These are phyloP conservation scores for Temnothorax nylanderi DNA, from an alignment of 1,140 invertebrate genomes.

Conservation along the genomic window DNA sequence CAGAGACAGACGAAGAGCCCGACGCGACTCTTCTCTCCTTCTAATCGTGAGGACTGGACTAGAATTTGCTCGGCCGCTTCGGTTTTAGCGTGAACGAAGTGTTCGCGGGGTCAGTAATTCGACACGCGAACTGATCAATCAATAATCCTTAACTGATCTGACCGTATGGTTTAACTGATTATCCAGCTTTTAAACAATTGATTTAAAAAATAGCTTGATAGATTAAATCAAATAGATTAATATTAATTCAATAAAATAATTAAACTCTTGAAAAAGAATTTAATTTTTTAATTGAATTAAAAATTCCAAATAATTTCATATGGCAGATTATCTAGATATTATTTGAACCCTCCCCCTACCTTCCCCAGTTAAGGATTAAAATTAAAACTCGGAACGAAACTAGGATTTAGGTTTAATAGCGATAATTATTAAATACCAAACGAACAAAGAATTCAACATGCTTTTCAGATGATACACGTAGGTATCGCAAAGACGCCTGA, in stretches of 20 bases:
- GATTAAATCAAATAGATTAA: too few relatives aligned
- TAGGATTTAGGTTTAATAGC: conserved; percentile 24
- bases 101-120: background rate
- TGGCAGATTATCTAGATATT: background rate
- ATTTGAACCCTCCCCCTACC: background rate
- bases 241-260: background rate
- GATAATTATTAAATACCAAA: background rate
- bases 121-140: background rate
- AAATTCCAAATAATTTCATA: conserved; percentile 1
- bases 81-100: background rate
- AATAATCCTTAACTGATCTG: conserved; percentile 27
- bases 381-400: conserved; percentile 18
- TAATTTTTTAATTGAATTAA: background rate
- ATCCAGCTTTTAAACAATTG: background rate
- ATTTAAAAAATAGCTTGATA: background rate
- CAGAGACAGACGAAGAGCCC: background rate
- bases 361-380: conserved; percentile 2
- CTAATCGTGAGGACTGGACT: conserved; percentile 5
- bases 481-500: background rate
- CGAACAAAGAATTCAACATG: background rate
- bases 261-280: background rate
- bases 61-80: background rate
- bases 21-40: background rate
- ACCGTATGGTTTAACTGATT: background rate
- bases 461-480: background rate